Evolutionary conservation across 2,797 vertebrate species (phyloP), one percentile per base, ranked within the genome.

Genomic region (Hylomyscus alleni): DNA sequence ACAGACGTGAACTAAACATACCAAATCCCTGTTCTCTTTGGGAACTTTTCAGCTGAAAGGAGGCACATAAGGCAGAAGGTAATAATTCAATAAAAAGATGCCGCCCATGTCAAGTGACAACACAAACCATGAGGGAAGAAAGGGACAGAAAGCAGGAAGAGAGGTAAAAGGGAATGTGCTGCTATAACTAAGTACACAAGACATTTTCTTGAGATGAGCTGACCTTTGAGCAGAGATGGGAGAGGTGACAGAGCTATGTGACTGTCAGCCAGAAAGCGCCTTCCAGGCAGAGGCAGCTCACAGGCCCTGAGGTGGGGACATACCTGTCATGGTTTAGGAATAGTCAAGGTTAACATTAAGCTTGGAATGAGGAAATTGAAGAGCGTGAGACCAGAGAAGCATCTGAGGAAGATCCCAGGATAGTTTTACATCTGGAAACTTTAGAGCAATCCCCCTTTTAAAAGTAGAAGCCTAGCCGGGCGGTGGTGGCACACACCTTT

Each of bases 301-400:
- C 19, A 76, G 50, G 34, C 40, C 72, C 85, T 84, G 44, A 75
- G 56, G 67, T 83, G 3, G 31, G 65, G 83, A 69, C n/a, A 88
- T 90, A 44, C 52, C 44, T 84, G 26, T 76, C 91, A 76, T 88
- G 15, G 50, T 82, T 93, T 62, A 86, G 52, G 78, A 29, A 67
- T 29, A 80, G 81, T 17, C 88, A 92, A 90, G 72, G 29, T 24
- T 88, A 90, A 75, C 6, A 50, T 14, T 92, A 52, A 87, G 26
- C 52, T 58, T 22, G 0, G 52, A 81, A 62, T 17, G n/a, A 58
- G 73, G 13, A 80, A 20, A 40, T 6, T 56, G 65, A 90, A 80
- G 67, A 86, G 92, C 92, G 76, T 54, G 6, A 88, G 52, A 72
- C 31, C n/a, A 62, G 85, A 95, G 85, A 96, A 89, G 9, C 73